Conservation (phyloP, 2,113 vertebrate genomes). For the Triplophysa dalaica region DNA sequence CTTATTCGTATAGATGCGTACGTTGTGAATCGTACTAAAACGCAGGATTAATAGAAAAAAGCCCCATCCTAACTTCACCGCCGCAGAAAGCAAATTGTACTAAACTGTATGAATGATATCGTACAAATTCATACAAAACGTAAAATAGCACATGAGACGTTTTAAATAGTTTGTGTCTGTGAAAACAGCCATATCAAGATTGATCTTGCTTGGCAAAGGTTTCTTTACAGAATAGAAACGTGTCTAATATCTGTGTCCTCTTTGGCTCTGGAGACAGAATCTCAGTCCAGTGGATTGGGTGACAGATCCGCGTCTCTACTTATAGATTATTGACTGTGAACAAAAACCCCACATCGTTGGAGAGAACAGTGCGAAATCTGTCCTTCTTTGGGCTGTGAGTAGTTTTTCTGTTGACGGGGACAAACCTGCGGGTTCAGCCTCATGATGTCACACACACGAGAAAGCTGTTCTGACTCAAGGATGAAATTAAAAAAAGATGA, state of each 20-base stretch:
- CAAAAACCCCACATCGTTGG: slow-evolving; percentile 30
- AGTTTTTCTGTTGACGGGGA: background rate
- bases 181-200: background rate
- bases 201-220: background rate
- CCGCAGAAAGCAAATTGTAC: too few relatives aligned
- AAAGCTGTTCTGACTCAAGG: too few relatives aligned
- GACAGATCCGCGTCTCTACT: slow-evolving; percentile 28
- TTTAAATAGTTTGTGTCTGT: too few relatives aligned
- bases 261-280: background rate
- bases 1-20: too few relatives aligned
- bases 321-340: slow-evolving; percentile 40
- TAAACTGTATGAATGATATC: too few relatives aligned
- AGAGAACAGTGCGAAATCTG: background rate
- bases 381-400: background rate
- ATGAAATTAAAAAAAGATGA: background rate
- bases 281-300: slow-evolving; percentile 37
- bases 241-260: background rate
- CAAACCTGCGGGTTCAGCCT: too few relatives aligned
- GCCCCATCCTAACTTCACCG: too few relatives aligned
- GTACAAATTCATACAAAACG: too few relatives aligned
- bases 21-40: too few relatives aligned
- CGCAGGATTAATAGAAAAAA: too few relatives aligned
- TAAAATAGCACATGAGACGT: too few relatives aligned
- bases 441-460: too few relatives aligned
- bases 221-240: slow-evolving; percentile 8